These are phyloP conservation scores for Centropus bengalensis DNA, from an alignment of 2,113 vertebrate genomes.

Conservation along the genomic window DNA sequence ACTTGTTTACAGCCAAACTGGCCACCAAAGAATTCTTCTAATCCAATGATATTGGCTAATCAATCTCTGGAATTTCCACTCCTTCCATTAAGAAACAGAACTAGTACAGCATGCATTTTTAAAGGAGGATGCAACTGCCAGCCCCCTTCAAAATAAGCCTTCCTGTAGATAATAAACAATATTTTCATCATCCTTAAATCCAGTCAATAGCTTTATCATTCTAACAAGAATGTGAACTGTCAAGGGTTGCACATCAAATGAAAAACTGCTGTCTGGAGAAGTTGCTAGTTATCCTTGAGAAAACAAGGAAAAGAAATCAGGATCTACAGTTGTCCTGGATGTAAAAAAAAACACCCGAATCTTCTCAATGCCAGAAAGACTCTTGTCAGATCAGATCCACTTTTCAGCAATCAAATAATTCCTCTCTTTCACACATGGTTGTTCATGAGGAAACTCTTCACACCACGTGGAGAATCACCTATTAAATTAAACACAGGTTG, in stretches of 20 bases:
- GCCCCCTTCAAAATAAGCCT: slow-evolving; percentile 33
- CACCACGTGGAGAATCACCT: slow-evolving; percentile 65
- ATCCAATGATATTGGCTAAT: background rate
- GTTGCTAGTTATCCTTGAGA: background rate
- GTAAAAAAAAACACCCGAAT: background rate
- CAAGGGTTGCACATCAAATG: background rate
- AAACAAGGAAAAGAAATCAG: slow-evolving; percentile 28
- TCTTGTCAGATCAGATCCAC: background rate
- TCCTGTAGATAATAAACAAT: slow-evolving; percentile 20
- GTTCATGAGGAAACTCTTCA: slow-evolving; percentile 37
- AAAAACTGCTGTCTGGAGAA: background rate
- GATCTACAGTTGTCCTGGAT: slow-evolving; percentile 12
- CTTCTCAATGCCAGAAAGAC: background rate
- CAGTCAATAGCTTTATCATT: background rate
- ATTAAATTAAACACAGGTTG: slow-evolving; percentile 24
- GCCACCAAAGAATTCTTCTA: background rate
- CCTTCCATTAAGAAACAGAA: background rate
- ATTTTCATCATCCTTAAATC: slow-evolving; percentile 3
- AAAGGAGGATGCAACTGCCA: background rate
- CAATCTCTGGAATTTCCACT: background rate
- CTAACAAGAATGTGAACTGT: background rate
- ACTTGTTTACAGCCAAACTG: background rate
- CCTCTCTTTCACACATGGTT: slow-evolving; percentile 74
- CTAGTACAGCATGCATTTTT: background rate
- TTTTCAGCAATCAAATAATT: slow-evolving; percentile 64